Conservation (phyloP, 2,888 invertebrate species). For the Axea sp. region DNA sequence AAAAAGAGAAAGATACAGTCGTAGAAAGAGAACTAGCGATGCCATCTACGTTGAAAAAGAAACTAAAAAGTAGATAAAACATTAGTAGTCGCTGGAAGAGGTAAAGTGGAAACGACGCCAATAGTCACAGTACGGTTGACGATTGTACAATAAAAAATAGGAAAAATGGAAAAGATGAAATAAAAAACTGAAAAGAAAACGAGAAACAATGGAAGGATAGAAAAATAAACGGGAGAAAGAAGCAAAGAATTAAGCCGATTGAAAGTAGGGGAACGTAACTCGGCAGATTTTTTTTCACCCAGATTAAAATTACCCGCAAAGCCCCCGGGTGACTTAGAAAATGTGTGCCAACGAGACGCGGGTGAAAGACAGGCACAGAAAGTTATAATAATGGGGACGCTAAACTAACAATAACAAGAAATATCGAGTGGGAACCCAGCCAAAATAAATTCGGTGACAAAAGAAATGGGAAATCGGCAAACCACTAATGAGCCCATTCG, state of each 20-base stretch:
- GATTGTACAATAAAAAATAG: slow-evolving; percentile 18
- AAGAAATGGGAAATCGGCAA: slow-evolving; percentile 33
- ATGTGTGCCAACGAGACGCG: slow-evolving; percentile 50
- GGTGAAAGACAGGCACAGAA: slow-evolving; percentile 16
- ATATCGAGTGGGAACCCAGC: slow-evolving; percentile 69
- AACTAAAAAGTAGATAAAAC: slow-evolving; percentile 18
- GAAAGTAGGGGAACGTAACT: slow-evolving; percentile 9
- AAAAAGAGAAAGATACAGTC: no score
- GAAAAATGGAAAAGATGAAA: slow-evolving; percentile 1
- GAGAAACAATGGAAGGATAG: slow-evolving; percentile 16
- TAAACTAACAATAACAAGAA: slow-evolving; percentile 67
- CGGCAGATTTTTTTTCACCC: slow-evolving; percentile 36
- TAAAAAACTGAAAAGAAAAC: slow-evolving; percentile 11
- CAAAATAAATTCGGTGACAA: slow-evolving; percentile 66
- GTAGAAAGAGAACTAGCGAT: no score
- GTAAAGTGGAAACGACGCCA: slow-evolving; percentile 13
- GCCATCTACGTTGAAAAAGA: slow-evolving; percentile 18
- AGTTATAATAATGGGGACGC: slow-evolving; percentile 49
- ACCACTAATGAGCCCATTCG: slow-evolving; percentile 31
- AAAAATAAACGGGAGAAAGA: slow-evolving; percentile 4
- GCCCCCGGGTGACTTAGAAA: slow-evolving; percentile 55
- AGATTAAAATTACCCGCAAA: slow-evolving; percentile 53
- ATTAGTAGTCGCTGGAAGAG: slow-evolving; percentile 17
- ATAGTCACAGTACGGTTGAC: slow-evolving; percentile 4
- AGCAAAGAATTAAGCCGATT: slow-evolving; percentile 18